Evolutionary conservation across 2,797 vertebrate species (phyloP).

Genomic region (Microhierax caerulescens): DNA sequence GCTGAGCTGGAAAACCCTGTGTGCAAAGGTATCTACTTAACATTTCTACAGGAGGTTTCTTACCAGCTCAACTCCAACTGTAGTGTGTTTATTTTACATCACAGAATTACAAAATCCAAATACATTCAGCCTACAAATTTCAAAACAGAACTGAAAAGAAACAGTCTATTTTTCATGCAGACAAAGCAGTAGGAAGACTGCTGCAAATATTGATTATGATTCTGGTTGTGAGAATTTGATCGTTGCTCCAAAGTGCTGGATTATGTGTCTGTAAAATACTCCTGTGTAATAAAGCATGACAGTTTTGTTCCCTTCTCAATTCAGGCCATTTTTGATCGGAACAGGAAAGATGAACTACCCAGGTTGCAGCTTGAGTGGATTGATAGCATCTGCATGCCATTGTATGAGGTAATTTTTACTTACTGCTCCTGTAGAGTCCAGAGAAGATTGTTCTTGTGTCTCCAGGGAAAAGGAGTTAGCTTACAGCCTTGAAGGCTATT

Average conservation of each 20-base stretch:
- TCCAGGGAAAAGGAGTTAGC: background rate
- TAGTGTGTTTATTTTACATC: background rate
- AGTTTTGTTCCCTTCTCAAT: conserved; percentile 59
- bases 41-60: background rate
- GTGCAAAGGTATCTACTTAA: background rate
- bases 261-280: conserved; percentile 53
- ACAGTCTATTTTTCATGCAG: conserved; percentile 55
- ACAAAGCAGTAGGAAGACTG: conserved; percentile 20
- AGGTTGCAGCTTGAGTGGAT: conserved; percentile 97
- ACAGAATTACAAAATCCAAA: conserved; percentile 52
- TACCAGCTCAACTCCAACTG: background rate
- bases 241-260: conserved; percentile 23
- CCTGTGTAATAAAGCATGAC: conserved; percentile 43
- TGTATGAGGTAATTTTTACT: conserved; percentile 89
- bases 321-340: conserved; percentile 98
- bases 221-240: conserved; percentile 48
- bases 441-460: background rate
- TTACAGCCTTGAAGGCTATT: background rate
- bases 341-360: conserved; percentile 98
- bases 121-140: conserved; percentile 50
- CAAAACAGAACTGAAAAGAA: conserved; percentile 51
- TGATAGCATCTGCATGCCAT: conserved; percentile 93
- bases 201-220: conserved; percentile 40
- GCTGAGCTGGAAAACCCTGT: background rate
- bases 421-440: background rate